These are phyloP conservation scores for Zeuzera pyrina DNA, from an alignment of 2,888 invertebrate species.

Conservation along the genomic window DNA sequence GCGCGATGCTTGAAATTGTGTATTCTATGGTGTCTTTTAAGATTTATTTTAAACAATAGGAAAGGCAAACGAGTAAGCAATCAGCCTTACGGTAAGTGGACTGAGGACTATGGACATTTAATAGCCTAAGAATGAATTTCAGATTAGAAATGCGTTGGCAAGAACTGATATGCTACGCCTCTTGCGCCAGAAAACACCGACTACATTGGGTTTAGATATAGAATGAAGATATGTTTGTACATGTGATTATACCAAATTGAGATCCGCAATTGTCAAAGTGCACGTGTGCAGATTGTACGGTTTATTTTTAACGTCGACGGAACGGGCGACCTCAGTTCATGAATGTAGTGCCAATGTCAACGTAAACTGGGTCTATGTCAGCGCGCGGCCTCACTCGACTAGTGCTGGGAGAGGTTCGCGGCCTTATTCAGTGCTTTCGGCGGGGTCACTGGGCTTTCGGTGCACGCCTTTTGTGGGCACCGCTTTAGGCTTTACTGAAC, in stretches of 20 bases:
- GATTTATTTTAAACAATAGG: no score
- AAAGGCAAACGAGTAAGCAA: no score
- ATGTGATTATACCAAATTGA: conserved; percentile 20
- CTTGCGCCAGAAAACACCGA: no score
- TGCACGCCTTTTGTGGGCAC: conserved; percentile 6
- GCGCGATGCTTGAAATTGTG: no score
- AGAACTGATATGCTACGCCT: no score
- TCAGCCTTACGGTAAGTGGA: no score
- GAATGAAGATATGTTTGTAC: no score
- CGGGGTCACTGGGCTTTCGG: conserved; percentile 23
- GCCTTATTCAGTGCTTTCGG: conserved; percentile 38
- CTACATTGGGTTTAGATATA: no score
- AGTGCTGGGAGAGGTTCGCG: conserved; percentile 28
- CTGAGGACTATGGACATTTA: no score
- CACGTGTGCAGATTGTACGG: conserved; percentile 31
- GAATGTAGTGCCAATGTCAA: conserved; percentile 73
- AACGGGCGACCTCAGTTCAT: conserved; percentile 61
- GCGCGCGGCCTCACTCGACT: conserved; percentile 44
- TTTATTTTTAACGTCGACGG: conserved; percentile 62
- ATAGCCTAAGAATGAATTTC: no score
- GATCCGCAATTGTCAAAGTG: conserved; percentile 34
- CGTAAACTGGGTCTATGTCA: conserved; percentile 70
- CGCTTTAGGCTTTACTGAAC: background rate
- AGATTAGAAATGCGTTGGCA: no score
- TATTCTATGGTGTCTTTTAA: no score